Evolutionary conservation across 2,797 vertebrate species (phyloP), one percentile per base, ranked within the genome.

Genomic region (Scolopax bukidnonensis): DNA sequence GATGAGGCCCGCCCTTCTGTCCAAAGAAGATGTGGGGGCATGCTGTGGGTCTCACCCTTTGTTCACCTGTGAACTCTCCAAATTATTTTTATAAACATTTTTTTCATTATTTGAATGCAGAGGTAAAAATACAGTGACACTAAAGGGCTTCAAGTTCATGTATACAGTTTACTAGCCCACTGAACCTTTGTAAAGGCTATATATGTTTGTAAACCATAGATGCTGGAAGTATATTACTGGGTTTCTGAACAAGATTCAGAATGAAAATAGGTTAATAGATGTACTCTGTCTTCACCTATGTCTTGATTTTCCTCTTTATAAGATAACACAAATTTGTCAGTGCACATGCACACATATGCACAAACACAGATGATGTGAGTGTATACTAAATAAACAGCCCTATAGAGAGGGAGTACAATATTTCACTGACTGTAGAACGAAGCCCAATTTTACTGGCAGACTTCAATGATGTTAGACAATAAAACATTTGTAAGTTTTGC

Each of bases 401-500:
- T 89, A 75, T 85, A 89, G 40, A 93, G 79, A 90, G 75, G 67
- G 60, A 57, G 27, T 54, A 50, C 84, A 82, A 85, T 86, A 80
- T 95, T 95, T 96, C 86, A 95, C 73, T 68, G 93, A 84, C 78
- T 93, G 87, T 51, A 95, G 77, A 96, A 85, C 56, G 79, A 86
- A 97, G 40, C 57, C 56, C 65, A 53, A 11, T 89, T 90, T 93
- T 91, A 90, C 90, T 96, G 96, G 82, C 83, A 97, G 93, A 96
- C 76, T 94, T 92, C 78, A 91, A 41, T 91, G 71, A 91, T 89
- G 38, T 28, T 94, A 89, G 87, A 96, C 95, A 97, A 96, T 96
- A 95, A 96, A 92, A 94, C 81, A 90, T 95, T 96, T 97, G 96
- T 96, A 87, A 92, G 10, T 83, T 97, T 94, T 92, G 70, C 85